phyloP scores from a whole-genome alignment of 2,888 invertebrate species.

The Chrysotoxum bicinctum region DNA sequence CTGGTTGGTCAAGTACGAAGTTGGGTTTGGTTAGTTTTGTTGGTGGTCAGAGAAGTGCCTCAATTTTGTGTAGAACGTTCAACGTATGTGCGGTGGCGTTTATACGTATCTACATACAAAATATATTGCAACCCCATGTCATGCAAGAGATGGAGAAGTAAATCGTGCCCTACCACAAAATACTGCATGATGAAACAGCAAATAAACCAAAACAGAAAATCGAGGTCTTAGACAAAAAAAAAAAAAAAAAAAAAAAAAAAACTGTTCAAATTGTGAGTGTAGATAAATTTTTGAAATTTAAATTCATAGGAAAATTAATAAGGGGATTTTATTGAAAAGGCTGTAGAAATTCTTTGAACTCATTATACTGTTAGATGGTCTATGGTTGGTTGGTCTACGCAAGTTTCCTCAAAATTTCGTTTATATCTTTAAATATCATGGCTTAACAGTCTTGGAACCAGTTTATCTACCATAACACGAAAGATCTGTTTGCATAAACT shows the following conservation, averaged over 20 bases:
- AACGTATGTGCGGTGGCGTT: background rate
- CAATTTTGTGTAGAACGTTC: background rate
- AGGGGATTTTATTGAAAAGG: background rate
- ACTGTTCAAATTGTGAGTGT: background rate
- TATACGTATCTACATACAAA: background rate
- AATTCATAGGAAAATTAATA: background rate
- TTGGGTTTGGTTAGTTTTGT: background rate
- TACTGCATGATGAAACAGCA: background rate
- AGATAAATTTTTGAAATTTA: background rate
- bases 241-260: background rate
- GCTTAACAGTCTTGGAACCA: no score
- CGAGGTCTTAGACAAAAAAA: background rate
- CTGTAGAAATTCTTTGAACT: background rate
- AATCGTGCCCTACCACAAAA: constrained; percentile 2
- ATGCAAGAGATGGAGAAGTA: constrained; percentile 5
- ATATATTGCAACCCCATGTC: constrained; percentile 17
- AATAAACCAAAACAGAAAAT: constrained; percentile 2
- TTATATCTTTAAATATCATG: no score
- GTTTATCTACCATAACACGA: no score
- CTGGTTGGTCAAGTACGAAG: constrained; percentile 58
- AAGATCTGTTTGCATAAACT: no score
- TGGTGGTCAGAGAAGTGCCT: constrained; percentile 33
- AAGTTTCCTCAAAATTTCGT: no score
- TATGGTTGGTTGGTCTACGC: no score
- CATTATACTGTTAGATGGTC: no score